Percentiles rank a stretch among this genome's conserved stretches.
These are phyloP conservation scores for Chironomus tepperi DNA, from an alignment of 1,140 invertebrate species.

Conservation along the genomic window DNA sequence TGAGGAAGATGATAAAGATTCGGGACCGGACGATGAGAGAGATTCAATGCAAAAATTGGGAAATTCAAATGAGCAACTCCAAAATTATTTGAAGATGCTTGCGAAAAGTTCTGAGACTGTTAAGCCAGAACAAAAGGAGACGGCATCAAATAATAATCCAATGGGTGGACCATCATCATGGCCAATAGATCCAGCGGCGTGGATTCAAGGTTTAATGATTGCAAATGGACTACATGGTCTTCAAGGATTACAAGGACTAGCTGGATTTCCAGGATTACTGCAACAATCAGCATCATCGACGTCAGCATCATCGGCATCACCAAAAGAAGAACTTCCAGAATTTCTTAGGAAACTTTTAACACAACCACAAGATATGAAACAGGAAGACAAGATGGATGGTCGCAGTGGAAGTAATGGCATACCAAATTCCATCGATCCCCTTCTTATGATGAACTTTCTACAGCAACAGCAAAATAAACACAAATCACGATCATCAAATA, in stretches of 20 bases:
- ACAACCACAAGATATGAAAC: constrained; percentile 33
- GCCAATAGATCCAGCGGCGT: constrained; percentile 39
- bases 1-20: constrained; percentile 33
- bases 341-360: constrained; percentile 49
- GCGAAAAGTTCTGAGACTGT: background rate
- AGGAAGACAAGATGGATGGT: constrained; percentile 33
- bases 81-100: constrained; percentile 11
- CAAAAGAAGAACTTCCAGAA: constrained; percentile 45
- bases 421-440: too few species aligned
- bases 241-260: constrained; percentile 30
- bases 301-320: constrained; percentile 26
- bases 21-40: constrained; percentile 36
- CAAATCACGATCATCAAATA: constrained; percentile 38
- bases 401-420: constrained; percentile 30
- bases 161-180: constrained; percentile 28
- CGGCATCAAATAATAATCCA: constrained; percentile 32
- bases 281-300: background rate
- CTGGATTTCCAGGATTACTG: constrained; percentile 30
- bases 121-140: constrained; percentile 35
- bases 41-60: constrained; percentile 48
- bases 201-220: constrained; percentile 36
- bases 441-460: constrained; percentile 28
- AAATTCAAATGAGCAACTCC: constrained; percentile 43
- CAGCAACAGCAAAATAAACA: constrained; percentile 30
- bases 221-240: constrained; percentile 29